Evolutionary conservation across 2,113 vertebrate genomes (phyloP).

Genomic region (Petaurus breviceps): DNA sequence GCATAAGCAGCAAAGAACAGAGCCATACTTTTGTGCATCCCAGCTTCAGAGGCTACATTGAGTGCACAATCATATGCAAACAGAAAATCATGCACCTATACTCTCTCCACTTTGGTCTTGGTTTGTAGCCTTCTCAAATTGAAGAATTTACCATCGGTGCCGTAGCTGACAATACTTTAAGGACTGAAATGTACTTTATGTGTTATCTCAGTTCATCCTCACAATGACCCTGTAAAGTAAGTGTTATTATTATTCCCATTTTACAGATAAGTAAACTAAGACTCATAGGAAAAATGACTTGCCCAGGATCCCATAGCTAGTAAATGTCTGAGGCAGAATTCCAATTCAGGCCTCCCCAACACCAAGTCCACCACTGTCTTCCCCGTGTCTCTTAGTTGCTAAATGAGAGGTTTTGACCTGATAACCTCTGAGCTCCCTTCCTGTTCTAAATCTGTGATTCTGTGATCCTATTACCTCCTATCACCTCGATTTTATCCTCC

Average conservation of each 20-base stretch:
- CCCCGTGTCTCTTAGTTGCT: neutral
- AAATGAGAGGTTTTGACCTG: neutral
- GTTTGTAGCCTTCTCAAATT: no score
- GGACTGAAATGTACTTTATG: neutral
- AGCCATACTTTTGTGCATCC: no score
- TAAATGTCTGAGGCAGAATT: neutral
- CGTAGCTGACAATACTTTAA: neutral
- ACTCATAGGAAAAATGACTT: neutral
- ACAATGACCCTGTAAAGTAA: neutral
- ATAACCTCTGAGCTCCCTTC: neutral
- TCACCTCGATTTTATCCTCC: neutral
- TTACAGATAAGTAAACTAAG: neutral
- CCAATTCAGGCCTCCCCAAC: neutral
- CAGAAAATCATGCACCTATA: no score
- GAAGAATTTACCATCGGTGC: no score
- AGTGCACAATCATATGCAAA: no score
- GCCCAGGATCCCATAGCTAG: neutral
- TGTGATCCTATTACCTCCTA: neutral
- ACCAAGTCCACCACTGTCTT: neutral
- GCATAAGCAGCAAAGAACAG: no score
- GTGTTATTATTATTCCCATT: neutral
- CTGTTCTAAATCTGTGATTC: neutral
- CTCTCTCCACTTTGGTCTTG: no score
- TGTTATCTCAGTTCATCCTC: neutral
- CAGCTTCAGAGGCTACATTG: no score